These are phyloP conservation scores for Colinus virginianus DNA, from an alignment of 2,113 vertebrate genomes.

Conservation along the genomic window DNA sequence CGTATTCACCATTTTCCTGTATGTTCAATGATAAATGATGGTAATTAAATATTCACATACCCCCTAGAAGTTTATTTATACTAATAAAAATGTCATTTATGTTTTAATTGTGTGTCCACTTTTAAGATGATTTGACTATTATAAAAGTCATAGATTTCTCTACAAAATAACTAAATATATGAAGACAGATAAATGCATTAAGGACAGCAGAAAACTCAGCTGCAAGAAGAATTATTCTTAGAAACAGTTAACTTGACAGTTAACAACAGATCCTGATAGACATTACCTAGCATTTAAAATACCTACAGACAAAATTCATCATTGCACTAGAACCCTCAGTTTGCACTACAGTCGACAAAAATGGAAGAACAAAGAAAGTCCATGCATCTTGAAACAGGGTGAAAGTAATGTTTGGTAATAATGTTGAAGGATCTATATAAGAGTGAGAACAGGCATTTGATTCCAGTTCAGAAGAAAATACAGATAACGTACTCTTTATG, in stretches of 20 bases:
- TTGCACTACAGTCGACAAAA: neutral
- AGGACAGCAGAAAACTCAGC: neutral
- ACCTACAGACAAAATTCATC: neutral
- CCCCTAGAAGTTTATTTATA: neutral
- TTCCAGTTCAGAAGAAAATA: neutral
- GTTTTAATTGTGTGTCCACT: neutral
- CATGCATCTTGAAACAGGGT: neutral
- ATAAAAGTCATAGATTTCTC: neutral
- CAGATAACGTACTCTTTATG: neutral
- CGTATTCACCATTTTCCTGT: neutral
- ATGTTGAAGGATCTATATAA: neutral
- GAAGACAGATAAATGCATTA: neutral
- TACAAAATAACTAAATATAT: neutral
- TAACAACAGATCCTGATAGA: neutral
- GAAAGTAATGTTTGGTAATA: neutral
- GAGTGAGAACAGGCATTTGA: neutral
- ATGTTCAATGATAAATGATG: neutral
- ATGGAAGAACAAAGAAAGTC: neutral
- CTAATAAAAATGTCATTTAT: neutral
- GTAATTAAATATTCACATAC: neutral
- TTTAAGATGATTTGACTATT: neutral
- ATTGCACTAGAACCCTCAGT: neutral
- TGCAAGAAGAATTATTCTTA: neutral
- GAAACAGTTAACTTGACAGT: neutral
- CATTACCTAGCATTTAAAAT: neutral